These are phyloP conservation scores for Lagenorhynchus albirostris DNA, from an alignment of 2,113 vertebrate species.

Conservation along the genomic window DNA sequence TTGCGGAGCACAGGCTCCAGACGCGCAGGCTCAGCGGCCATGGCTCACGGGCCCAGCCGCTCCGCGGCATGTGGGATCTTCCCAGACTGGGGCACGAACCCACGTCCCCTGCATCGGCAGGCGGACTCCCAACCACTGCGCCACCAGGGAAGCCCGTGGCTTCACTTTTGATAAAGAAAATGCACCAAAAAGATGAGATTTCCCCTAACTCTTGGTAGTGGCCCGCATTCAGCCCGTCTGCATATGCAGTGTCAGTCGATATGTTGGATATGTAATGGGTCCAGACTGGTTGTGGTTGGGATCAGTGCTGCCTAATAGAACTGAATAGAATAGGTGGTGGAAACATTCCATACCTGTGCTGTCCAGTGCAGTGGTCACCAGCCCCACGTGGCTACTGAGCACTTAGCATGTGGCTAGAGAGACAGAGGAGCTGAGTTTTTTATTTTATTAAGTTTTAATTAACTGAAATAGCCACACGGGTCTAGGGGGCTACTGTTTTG, in stretches of 20 bases:
- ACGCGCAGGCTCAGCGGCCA: too few species aligned
- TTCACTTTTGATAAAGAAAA: background rate
- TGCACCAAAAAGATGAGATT: background rate
- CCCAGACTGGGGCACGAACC: too few species aligned
- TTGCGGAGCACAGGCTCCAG: too few species aligned
- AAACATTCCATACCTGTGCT: background rate
- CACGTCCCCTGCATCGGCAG: too few species aligned
- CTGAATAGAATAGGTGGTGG: background rate
- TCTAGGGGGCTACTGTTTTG: background rate
- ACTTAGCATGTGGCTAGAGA: background rate
- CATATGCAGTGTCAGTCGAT: rapidly evolving
- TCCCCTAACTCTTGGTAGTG: background rate
- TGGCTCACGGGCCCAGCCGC: too few species aligned
- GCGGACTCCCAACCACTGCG: too few species aligned
- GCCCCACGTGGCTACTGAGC: background rate
- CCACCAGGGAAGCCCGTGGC: background rate
- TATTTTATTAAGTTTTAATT: background rate
- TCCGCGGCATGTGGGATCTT: too few species aligned
- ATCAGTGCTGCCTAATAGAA: background rate
- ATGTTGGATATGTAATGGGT: rapidly evolving
- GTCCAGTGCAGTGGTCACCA: background rate
- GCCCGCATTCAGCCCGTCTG: background rate
- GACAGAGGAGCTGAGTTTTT: background rate
- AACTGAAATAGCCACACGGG: background rate
- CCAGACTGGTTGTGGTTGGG: background rate